These are phyloP conservation scores for Hirtodrosophila cameraria DNA, from an alignment of 2,888 invertebrate species.

Conservation along the genomic window DNA sequence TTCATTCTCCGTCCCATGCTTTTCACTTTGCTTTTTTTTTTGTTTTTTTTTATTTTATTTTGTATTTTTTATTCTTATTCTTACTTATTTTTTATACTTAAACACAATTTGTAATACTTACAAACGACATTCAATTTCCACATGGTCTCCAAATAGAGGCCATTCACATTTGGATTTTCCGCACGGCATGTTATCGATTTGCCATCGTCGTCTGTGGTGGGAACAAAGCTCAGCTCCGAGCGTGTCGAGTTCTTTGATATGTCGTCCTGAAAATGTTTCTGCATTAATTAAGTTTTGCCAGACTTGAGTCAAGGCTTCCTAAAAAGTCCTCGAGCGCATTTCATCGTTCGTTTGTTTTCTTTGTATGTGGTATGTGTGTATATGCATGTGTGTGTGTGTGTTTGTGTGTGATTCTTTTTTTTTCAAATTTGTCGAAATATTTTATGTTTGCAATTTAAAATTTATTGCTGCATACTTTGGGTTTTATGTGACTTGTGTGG, in stretches of 20 bases:
- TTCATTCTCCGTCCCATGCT: conserved; percentile 22
- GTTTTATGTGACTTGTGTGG: conserved; percentile 72
- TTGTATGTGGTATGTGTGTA: conserved; percentile 10
- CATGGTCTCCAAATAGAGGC: conserved; percentile 91
- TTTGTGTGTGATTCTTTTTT: conserved; percentile 18
- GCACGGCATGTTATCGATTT: conserved; percentile 94
- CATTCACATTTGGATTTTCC: conserved; percentile 95
- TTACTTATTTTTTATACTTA: conserved; percentile 61
- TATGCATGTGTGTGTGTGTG: conserved; percentile 1
- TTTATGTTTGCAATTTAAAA: conserved; percentile 80
- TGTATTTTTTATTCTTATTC: conserved; percentile 16
- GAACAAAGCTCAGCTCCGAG: conserved; percentile 94
- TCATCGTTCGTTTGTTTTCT: conserved; percentile 25
- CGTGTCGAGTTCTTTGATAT: conserved; percentile 92
- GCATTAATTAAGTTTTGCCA: conserved; percentile 74
- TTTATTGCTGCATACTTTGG: conserved; percentile 72
- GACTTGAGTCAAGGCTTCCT: conserved; percentile 10
- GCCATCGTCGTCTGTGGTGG: conserved; percentile 94
- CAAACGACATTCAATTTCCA: conserved; percentile 96
- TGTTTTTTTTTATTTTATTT: conserved; percentile 22
- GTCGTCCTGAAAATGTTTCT: conserved; percentile 87
- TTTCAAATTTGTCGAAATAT: conserved; percentile 76
- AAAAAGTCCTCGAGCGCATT: conserved; percentile 31
- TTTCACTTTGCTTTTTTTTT: conserved; percentile 9
- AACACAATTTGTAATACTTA: conserved; percentile 87